Evolutionary conservation across 2,113 vertebrate genomes (phyloP).

Genomic region (Plecotus auritus): DNA sequence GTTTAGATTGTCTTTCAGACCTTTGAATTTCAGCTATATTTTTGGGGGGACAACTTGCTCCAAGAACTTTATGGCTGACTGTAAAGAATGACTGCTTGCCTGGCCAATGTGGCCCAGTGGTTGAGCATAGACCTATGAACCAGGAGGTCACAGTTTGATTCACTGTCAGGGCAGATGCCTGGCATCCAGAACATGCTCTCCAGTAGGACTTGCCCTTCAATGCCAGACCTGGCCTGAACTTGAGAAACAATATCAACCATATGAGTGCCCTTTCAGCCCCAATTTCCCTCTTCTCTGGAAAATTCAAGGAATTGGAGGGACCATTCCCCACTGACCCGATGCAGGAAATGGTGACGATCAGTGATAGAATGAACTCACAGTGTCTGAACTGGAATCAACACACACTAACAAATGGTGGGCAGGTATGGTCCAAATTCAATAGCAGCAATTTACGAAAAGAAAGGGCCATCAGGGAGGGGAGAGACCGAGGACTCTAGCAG

Average conservation of each 20-base stretch:
- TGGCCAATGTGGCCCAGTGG: too few relatives aligned
- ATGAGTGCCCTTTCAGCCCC: slow-evolving; percentile 20
- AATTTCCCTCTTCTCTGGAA: slow-evolving; percentile 40
- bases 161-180: background rate
- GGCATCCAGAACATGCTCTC: slow-evolving; percentile 44
- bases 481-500: background rate
- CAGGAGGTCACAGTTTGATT: too few relatives aligned
- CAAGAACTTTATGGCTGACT: background rate
- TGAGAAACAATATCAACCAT: slow-evolving; percentile 34
- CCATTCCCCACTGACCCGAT: slow-evolving; percentile 5
- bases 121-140: too few relatives aligned
- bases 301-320: slow-evolving; percentile 45
- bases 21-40: background rate
- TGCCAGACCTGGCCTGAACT: slow-evolving; percentile 56
- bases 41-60: background rate
- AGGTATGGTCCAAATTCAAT: background rate
- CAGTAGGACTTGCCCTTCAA: background rate
- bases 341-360: slow-evolving; percentile 55
- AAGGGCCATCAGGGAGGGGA: background rate
- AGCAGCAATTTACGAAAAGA: background rate
- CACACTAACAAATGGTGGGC: background rate
- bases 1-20: background rate
- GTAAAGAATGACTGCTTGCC: background rate
- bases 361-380: slow-evolving; percentile 25
- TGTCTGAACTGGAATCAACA: slow-evolving; percentile 15